Conservation (phyloP, 2,113 vertebrate species). For the Myiopsitta monachus region DNA sequence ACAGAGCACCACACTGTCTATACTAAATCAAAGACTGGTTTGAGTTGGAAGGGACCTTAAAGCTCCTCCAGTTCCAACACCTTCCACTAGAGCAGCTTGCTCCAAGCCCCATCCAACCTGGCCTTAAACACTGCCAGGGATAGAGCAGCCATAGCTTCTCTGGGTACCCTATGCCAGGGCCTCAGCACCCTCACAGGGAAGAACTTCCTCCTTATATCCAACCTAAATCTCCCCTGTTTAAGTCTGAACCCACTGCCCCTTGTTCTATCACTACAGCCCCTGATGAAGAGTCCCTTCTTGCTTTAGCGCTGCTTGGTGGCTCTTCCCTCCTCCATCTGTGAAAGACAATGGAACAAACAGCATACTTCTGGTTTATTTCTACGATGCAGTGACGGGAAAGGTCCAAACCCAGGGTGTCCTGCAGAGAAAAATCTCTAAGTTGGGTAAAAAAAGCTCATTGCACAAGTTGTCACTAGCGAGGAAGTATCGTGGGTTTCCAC, state of each 20-base stretch:
- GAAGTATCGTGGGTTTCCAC: background rate
- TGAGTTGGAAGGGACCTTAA: background rate
- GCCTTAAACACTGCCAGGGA: background rate
- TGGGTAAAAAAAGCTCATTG: background rate
- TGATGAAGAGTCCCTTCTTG: background rate
- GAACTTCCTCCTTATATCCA: background rate
- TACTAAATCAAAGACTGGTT: background rate
- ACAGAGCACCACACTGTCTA: fast-evolving
- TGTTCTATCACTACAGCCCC: background rate
- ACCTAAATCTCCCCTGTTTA: background rate
- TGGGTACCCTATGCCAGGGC: background rate
- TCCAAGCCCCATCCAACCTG: background rate
- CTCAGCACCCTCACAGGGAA: background rate
- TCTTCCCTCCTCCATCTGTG: background rate
- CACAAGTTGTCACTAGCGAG: background rate
- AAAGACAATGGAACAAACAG: background rate
- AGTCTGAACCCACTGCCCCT: background rate
- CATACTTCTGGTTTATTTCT: background rate
- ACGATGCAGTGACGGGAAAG: background rate
- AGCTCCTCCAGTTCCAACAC: background rate
- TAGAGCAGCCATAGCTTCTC: background rate
- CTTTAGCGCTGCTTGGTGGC: background rate
- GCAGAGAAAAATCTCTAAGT: background rate
- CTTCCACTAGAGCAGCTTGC: background rate
- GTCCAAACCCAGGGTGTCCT: background rate